Evolutionary conservation across 2,888 invertebrate genomes (phyloP).

Genomic region (Acronicta leporina): DNA sequence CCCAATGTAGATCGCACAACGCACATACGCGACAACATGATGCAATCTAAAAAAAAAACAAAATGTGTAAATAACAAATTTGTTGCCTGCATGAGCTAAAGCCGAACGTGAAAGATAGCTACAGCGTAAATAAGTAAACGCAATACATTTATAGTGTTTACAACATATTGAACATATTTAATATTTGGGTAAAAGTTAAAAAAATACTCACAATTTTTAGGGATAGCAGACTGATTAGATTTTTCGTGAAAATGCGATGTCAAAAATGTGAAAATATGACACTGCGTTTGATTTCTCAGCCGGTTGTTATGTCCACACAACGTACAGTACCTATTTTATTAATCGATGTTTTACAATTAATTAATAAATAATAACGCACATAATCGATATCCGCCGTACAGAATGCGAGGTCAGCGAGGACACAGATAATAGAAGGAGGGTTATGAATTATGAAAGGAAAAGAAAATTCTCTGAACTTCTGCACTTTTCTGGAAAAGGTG

Average conservation of each 20-base stretch:
- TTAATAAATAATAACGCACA: no score
- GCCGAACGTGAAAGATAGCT: background rate
- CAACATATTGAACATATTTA: no score
- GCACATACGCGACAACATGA: constrained; percentile 87
- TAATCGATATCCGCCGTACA: no score
- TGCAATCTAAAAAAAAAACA: constrained; percentile 64
- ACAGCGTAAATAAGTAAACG: no score
- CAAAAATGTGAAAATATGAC: constrained; percentile 7
- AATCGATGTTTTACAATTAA: background rate
- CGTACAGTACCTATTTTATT: background rate
- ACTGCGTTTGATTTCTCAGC: constrained; percentile 25
- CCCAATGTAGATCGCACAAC: constrained; percentile 72
- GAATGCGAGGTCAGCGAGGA: no score
- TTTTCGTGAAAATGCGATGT: constrained; percentile 14
- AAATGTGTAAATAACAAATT: background rate
- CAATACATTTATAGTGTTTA: background rate
- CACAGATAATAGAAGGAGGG: no score
- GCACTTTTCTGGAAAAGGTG: background rate
- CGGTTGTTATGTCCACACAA: background rate
- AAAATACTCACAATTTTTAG: constrained; percentile 28
- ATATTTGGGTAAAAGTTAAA: background rate
- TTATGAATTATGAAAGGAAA: no score
- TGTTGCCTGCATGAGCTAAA: background rate
- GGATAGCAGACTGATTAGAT: constrained; percentile 13
- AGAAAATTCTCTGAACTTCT: no score